Base-by-base conservation (phyloP, 2,797 vertebrate species). In the Galagoides demidoff region DNA sequence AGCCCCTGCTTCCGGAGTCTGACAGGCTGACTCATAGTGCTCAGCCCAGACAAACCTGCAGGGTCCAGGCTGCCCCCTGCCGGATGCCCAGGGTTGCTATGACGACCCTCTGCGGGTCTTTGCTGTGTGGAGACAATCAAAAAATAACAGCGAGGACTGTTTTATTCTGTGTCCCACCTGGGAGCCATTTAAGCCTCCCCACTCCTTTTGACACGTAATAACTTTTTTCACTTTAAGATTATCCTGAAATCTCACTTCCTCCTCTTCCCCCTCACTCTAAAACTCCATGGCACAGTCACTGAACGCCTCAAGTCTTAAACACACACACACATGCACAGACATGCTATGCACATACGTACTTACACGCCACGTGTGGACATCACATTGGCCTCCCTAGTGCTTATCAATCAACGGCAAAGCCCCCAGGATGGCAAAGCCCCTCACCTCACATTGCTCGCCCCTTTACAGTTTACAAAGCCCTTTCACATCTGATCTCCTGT, bases 91-190 rank as follows among this genome's bases (percentile, higher is more conserved):
- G 78, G 14, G 98, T 98, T 98, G 97, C 98, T 95, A 98, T 99
- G 98, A 98, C 43, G 96, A 98, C 87, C 71, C 81, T 96, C 92
- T 96, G 89, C 96, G 45, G 91, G 95, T 97, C 98, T 97, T 97
- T 96, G 97, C 96, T 97, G 64, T 76, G 0, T 34, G 94, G 96
- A 97, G 83, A 97, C 94, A 95, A 94, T 95, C 2, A 74, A 3
- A 95, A 97, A 97, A 94, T 97, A 98, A 98, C 73, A 89, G 96
- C 6, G 27, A 95, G 96, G 98, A 97, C 98, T 97, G 97, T 98
- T 98, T 97, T 98, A 98, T 98, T 98, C 97, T 96, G 93, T 97
- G 97, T 97, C 98, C 98, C 98, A 98, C 98, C 97, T 98, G 98
- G 98, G 98, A 98, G 97, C 97, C 98, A 98, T 98, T 98, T 98